These are phyloP conservation scores for Mimas tiliae DNA, from an alignment of 2,888 invertebrate genomes.

Conservation along the genomic window DNA sequence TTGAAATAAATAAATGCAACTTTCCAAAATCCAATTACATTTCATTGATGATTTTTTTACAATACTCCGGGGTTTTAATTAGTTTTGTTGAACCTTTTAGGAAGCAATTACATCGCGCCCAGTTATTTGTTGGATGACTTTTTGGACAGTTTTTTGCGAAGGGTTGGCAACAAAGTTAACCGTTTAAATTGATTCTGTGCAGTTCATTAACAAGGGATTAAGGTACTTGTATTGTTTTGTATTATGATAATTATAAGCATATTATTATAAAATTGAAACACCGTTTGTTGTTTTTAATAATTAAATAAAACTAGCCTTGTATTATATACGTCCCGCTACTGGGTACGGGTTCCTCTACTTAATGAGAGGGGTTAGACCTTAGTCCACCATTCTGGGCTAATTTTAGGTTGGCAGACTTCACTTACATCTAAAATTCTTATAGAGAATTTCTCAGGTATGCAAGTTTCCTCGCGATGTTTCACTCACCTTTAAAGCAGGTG, in stretches of 20 bases:
- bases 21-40: not conserved
- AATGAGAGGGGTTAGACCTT: too few species aligned
- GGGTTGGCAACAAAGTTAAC: not conserved
- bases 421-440: too few species aligned
- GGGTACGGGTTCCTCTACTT: too few species aligned
- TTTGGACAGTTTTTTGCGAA: slow-evolving; percentile 10
- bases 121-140: slow-evolving; percentile 14
- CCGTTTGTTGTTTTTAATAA: too few species aligned
- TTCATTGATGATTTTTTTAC: slow-evolving; percentile 1
- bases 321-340: too few species aligned
- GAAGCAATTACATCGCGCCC: slow-evolving; percentile 12
- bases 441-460: too few species aligned
- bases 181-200: slow-evolving; percentile 9
- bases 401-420: too few species aligned
- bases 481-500: too few species aligned
- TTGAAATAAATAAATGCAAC: not conserved
- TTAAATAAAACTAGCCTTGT: too few species aligned
- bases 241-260: not conserved
- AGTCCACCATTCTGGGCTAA: too few species aligned
- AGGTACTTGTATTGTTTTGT: not conserved
- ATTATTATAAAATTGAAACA: too few species aligned
- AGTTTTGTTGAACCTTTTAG: slow-evolving; percentile 20
- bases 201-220: slow-evolving; percentile 7
- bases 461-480: too few species aligned
- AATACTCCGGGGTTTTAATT: slow-evolving; percentile 11